These are phyloP conservation scores for Calliphora vicina DNA, from an alignment of 1,140 invertebrate genomes.

Conservation along the genomic window DNA sequence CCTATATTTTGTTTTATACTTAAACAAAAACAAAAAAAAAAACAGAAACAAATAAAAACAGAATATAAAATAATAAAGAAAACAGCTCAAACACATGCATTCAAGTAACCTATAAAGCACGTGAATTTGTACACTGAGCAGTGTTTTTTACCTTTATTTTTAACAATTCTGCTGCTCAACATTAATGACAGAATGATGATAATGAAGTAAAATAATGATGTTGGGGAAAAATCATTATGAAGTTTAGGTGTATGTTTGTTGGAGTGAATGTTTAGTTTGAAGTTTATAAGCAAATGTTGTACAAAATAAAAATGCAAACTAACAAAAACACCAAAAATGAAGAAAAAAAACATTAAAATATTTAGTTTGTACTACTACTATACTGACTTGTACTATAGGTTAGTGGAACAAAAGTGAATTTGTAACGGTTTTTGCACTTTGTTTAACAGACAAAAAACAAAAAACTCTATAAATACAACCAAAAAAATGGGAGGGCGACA, in stretches of 20 bases:
- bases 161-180: background rate
- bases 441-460: background rate
- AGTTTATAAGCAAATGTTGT: background rate
- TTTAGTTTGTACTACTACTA: background rate
- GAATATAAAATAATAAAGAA: background rate
- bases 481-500: too few relatives aligned
- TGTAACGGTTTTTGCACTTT: constrained; percentile 17
- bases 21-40: background rate
- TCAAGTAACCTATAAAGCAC: constrained; percentile 5
- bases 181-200: background rate
- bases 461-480: too few relatives aligned
- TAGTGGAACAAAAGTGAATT: constrained; percentile 32
- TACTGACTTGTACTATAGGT: background rate
- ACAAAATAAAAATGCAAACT: background rate
- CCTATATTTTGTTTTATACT: background rate
- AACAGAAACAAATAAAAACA: background rate
- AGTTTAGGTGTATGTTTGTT: background rate
- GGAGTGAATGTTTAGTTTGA: background rate
- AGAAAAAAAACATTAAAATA: background rate
- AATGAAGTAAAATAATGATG: background rate
- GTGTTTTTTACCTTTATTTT: background rate
- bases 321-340: background rate
- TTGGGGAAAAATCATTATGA: background rate
- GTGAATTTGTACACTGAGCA: background rate
- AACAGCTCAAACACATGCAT: background rate